phyloP scores from a whole-genome alignment of 2,888 invertebrate genomes.

The Nasonia oneida region DNA sequence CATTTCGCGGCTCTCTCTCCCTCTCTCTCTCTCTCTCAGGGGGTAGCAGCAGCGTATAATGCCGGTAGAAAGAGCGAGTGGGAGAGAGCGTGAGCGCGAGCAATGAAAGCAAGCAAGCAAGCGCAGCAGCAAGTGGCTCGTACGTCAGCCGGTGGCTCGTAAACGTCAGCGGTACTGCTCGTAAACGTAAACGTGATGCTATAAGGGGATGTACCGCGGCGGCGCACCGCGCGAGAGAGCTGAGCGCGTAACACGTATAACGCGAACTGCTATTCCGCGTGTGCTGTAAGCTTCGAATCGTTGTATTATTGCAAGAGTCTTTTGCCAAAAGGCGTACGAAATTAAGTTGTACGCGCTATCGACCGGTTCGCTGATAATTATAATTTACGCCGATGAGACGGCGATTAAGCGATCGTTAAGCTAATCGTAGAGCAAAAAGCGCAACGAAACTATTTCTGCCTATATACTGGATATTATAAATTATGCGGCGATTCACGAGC shows the following conservation, averaged over 20 bases:
- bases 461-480: neutral
- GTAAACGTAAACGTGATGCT: constrained; percentile 80
- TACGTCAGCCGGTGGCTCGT: constrained; percentile 80
- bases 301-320: neutral
- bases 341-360: neutral
- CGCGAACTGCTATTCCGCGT: neutral
- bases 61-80: neutral
- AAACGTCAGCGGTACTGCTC: constrained; percentile 79
- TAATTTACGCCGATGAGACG: neutral
- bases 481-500: neutral
- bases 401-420: neutral
- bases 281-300: neutral
- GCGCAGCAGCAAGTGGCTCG: constrained; percentile 78
- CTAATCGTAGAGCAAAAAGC: neutral
- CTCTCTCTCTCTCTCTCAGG: neutral
- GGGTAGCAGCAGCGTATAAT: constrained; percentile 6
- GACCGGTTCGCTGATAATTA: neutral
- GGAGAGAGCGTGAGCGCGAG: constrained; percentile 64
- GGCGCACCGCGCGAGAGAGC: neutral
- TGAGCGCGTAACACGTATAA: neutral
- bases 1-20: constrained; percentile 61
- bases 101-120: constrained; percentile 73
- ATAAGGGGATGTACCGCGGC: constrained; percentile 75
- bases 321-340: too few species aligned
- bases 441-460: neutral